Percentiles rank a stretch among this genome's conserved stretches.
phyloP scores from a whole-genome alignment of 30 jellyfish, hydroid and myxozoan species.

The Aurelia sp. region DNA sequence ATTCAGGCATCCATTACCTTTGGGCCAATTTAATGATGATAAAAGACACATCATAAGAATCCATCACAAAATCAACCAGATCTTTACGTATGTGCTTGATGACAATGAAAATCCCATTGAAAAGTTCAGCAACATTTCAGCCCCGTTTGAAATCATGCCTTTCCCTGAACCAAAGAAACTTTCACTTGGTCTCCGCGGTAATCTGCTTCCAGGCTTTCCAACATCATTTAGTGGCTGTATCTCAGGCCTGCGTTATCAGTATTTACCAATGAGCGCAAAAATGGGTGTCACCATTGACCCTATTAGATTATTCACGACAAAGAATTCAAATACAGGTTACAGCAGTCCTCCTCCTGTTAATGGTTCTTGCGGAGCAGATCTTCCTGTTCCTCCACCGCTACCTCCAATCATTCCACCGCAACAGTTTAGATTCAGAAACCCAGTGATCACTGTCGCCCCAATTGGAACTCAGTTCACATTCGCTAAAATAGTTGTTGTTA shows the following conservation, averaged over 20 bases:
- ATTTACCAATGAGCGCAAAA: conserved; percentile 36
- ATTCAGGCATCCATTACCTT: conserved; percentile 35
- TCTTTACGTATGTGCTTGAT: conserved; percentile 53
- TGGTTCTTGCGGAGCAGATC: conserved; percentile 47
- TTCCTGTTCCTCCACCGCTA: conserved; percentile 70
- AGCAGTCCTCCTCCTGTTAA: conserved; percentile 45
- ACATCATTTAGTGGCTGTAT: conserved; percentile 61
- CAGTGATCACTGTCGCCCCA: conserved; percentile 74
- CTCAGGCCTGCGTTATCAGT: conserved; percentile 67
- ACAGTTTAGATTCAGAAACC: conserved; percentile 66
- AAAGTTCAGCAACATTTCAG: conserved; percentile 27
- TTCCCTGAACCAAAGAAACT: conserved; percentile 48
- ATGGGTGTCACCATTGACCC: conserved; percentile 67
- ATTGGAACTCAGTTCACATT: conserved; percentile 46
- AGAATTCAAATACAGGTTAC: not conserved
- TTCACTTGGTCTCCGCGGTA: conserved; percentile 31
- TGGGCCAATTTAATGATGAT: conserved; percentile 63
- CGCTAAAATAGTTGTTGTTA: conserved; percentile 39
- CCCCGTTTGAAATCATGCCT: not conserved
- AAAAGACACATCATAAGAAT: conserved; percentile 55
- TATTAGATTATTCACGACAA: not conserved
- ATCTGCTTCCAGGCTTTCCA: conserved; percentile 32
- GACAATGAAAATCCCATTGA: conserved; percentile 53
- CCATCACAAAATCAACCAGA: conserved; percentile 65
- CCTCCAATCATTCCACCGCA: conserved; percentile 77